Percentiles rank a stretch among this genome's conserved stretches.
Evolutionary conservation across 2,797 vertebrate genomes (phyloP).

Genomic region (Crocidura indochinensis): DNA sequence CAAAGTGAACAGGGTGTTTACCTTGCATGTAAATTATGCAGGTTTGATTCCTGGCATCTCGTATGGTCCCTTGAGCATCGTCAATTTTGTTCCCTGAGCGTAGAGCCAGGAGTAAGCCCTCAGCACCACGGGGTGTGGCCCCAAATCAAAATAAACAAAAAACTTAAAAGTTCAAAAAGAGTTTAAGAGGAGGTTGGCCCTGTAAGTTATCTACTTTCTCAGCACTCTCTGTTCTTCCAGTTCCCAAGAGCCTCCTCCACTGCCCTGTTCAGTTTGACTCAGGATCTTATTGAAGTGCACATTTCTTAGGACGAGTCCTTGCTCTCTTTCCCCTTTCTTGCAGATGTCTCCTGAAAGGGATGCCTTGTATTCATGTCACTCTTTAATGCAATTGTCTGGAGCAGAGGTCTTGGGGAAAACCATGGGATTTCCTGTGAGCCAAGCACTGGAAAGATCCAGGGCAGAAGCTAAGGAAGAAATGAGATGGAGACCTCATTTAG

Average conservation of each 20-base stretch:
- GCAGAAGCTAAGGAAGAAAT: not conserved
- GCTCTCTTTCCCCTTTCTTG: not conserved
- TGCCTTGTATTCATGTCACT: not conserved
- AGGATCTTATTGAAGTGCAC: not conserved
- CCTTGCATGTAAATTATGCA: no score
- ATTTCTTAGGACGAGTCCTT: not conserved
- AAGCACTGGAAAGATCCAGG: not conserved
- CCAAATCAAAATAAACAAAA: no score
- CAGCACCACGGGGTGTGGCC: no score
- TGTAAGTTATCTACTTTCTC: not conserved
- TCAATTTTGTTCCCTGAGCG: no score
- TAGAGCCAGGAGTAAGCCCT: no score
- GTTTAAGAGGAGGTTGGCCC: not conserved
- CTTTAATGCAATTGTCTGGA: slow-evolving; percentile 3
- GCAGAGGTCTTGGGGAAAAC: not conserved
- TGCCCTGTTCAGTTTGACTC: not conserved
- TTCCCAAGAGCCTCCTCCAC: not conserved
- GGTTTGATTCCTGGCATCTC: no score
- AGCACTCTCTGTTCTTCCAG: not conserved
- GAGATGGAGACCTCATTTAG: not conserved
- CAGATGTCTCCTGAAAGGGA: not conserved
- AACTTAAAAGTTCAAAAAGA: no score
- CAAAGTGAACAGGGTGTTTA: no score
- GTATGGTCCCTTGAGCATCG: no score
- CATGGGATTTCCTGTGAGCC: not conserved